These are phyloP conservation scores for Pedionomus torquatus DNA, from an alignment of 2,113 vertebrate species.

Conservation along the genomic window DNA sequence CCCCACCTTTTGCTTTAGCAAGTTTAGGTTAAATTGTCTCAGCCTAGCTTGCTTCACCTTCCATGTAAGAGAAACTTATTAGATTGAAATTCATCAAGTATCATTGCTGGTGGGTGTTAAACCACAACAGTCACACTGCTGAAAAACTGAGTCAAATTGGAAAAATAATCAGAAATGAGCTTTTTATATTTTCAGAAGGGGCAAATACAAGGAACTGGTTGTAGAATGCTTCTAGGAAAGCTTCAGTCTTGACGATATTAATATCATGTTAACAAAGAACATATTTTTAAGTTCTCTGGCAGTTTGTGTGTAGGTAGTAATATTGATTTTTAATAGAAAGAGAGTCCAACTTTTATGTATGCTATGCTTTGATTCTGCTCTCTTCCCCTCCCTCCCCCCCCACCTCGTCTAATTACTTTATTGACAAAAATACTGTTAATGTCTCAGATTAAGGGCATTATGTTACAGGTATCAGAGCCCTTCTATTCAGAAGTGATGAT, in stretches of 20 bases:
- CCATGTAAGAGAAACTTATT: neutral
- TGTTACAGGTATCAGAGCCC: neutral
- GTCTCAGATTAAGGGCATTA: neutral
- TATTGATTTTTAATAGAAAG: neutral
- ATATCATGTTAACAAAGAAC: neutral
- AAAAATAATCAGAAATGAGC: neutral
- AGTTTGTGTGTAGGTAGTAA: neutral
- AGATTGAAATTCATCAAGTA: neutral
- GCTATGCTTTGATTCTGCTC: neutral
- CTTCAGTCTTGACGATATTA: neutral
- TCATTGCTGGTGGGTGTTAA: neutral
- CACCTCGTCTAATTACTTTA: neutral
- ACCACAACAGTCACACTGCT: neutral
- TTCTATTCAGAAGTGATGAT: neutral
- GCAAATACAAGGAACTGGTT: neutral
- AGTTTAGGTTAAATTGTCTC: neutral
- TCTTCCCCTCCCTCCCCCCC: fast-evolving
- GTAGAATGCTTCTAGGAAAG: neutral
- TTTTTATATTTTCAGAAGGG: neutral
- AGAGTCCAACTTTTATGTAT: neutral
- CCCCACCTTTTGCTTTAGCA: neutral
- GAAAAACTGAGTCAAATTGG: neutral
- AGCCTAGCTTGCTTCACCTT: neutral
- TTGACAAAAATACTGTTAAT: neutral
- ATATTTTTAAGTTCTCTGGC: neutral